These are phyloP conservation scores for Columba janthina DNA, from an alignment of 2,113 vertebrate species.

Conservation along the genomic window DNA sequence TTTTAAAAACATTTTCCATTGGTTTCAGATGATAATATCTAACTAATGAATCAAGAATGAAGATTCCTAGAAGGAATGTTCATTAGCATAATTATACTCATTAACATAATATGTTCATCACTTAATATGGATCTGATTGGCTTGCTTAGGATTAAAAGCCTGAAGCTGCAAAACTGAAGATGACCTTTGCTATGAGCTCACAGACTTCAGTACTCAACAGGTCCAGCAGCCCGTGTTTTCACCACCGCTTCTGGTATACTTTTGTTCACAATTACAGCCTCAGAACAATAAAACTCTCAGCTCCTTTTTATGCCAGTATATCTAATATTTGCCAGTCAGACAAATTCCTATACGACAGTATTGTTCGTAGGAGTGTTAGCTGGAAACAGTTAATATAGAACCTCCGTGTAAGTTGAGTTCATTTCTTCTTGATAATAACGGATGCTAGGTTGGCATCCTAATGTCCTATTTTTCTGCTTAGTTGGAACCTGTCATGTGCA, in stretches of 20 bases:
- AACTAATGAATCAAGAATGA: slow-evolving; percentile 22
- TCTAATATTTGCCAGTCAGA: background rate
- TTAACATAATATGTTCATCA: slow-evolving; percentile 31
- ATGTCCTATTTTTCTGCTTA: slow-evolving; percentile 71
- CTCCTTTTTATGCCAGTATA: background rate
- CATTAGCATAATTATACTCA: slow-evolving; percentile 45
- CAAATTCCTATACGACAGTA: background rate
- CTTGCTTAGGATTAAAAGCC: slow-evolving; percentile 15
- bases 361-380: background rate
- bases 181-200: background rate
- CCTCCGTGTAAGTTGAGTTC: slow-evolving; percentile 25
- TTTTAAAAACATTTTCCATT: slow-evolving; percentile 24
- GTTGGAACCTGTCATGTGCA: slow-evolving; percentile 65
- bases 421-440: slow-evolving; percentile 60
- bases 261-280: background rate
- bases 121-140: slow-evolving; percentile 20
- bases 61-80: slow-evolving; percentile 31
- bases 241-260: background rate
- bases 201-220: background rate
- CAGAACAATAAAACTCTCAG: background rate
- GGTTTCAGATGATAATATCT: background rate
- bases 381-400: slow-evolving; percentile 33
- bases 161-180: background rate
- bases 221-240: background rate
- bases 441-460: slow-evolving; percentile 26